Evolutionary conservation across 2,113 vertebrate genomes (phyloP).

Genomic region (Athene noctua): DNA sequence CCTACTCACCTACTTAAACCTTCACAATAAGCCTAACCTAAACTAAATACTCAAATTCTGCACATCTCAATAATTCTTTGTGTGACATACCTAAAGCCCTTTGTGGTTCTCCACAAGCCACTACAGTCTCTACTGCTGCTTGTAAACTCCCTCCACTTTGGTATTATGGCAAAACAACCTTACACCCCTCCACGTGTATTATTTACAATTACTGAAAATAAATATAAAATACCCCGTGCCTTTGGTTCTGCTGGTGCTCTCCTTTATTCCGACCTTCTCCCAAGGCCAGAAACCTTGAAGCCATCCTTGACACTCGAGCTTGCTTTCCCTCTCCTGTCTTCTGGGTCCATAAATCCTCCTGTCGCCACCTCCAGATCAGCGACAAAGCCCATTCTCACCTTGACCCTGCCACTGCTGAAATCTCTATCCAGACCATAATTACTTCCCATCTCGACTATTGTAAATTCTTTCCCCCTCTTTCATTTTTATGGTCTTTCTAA

Average conservation of each 20-base stretch:
- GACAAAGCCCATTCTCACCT: slow-evolving; percentile 31
- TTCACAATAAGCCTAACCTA: not conserved
- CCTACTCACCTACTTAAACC: not conserved
- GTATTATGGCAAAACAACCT: not conserved
- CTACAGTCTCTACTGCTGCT: not conserved
- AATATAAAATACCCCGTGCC: rapidly evolving
- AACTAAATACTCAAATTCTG: not conserved
- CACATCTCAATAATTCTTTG: rapidly evolving
- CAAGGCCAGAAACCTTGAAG: not conserved
- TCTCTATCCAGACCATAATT: not conserved
- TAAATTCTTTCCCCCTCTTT: not conserved
- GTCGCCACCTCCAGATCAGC: not conserved
- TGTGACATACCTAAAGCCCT: not conserved
- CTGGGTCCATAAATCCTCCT: not conserved
- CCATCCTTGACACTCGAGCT: not conserved
- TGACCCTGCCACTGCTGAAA: not conserved
- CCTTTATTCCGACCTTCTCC: not conserved
- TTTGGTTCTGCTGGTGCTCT: not conserved
- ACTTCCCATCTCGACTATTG: not conserved
- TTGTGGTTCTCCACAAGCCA: not conserved
- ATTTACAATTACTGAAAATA: not conserved
- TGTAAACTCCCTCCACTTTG: not conserved
- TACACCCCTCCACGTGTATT: not conserved
- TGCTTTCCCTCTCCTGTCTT: not conserved
- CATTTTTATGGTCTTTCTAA: not conserved